Evolutionary conservation across 2,797 vertebrate species (phyloP), one percentile per base, ranked within the genome.

Genomic region (Myioborus miniatus): DNA sequence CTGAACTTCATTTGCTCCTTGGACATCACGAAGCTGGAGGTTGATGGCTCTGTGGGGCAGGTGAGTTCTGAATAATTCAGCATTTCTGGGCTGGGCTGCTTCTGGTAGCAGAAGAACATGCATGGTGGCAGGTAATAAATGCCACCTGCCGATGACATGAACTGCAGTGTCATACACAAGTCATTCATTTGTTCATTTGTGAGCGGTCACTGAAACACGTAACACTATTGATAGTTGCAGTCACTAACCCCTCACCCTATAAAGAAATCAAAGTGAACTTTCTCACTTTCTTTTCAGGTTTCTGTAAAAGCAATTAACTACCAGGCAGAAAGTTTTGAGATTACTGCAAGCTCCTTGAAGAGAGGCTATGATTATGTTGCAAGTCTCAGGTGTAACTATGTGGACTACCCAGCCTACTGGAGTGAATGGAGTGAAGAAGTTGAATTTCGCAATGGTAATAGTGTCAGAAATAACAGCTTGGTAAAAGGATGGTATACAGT

Each of bases 381-480:
- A 2, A 95, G 50, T 7, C 82, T 98, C 36, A 96, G 86, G 67
- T 92, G 96, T 39, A 77, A 29, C n/a, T 90, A 95, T 2, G 19
- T 7, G 7, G 24, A 75, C 4, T 95, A 94, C 37, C 11, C 32
- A 0, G 27, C 83, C 43, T 53, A 30, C 29, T 98, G 98, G 98
- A 98, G 98, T 2, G 97, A 98, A 16, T 98, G 98, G 98, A 98
- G 98, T 47, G 67, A 62, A 36, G 69, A 67, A 23, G n/a, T 34
- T 75, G 67, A 47, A 23, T 98, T 97, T 96, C 23, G 17, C 32
- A 94, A n/a, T 59, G 36, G 98, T 98, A 83, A 95, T 96, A 29
- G 37, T 7, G 41, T 62, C 37, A 59, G n/a, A 74, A 87, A 44
- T 36, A 60, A 21, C 59, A 79, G 41, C 29, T 60, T 56, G 53